These are phyloP conservation scores for Catalaphyllia jardinei DNA, from an alignment of 64 coral and sea anemone species.

Conservation along the genomic window DNA sequence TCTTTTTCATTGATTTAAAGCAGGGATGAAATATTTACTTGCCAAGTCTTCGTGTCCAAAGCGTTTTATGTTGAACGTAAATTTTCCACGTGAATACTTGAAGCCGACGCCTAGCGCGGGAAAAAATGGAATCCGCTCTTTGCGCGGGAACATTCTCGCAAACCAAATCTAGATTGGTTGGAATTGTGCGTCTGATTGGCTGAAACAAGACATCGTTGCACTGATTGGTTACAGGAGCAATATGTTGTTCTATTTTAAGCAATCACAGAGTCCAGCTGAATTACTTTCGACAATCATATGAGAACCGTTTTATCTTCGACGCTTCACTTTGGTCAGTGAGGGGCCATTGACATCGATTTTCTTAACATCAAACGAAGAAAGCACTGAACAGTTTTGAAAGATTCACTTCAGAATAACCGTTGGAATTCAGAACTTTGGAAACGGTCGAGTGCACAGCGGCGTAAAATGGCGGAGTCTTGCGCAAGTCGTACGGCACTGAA, in stretches of 20 bases:
- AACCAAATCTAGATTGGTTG: not conserved
- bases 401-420: conserved; percentile 90
- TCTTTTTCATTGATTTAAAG: too few relatives aligned
- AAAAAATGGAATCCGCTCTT: not conserved
- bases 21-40: too few relatives aligned
- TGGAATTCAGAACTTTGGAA: conserved; percentile 53
- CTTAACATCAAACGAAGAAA: conserved; percentile 38
- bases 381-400: conserved; percentile 78
- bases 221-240: not conserved
- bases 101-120: not conserved
- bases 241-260: not conserved
- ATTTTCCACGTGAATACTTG: not conserved
- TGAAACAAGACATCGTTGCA: not conserved
- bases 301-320: not conserved
- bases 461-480: conserved; percentile 19
- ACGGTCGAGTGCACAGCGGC: conserved; percentile 42
- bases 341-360: not conserved
- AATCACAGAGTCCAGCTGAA: not conserved
- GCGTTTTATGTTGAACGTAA: not conserved
- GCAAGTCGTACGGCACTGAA: not conserved
- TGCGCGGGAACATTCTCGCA: not conserved
- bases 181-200: not conserved
- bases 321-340: too few relatives aligned
- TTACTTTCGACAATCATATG: not conserved
- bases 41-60: not conserved